Conservation (phyloP, 2,888 invertebrate species). For the Lycocerus yunnanus region DNA sequence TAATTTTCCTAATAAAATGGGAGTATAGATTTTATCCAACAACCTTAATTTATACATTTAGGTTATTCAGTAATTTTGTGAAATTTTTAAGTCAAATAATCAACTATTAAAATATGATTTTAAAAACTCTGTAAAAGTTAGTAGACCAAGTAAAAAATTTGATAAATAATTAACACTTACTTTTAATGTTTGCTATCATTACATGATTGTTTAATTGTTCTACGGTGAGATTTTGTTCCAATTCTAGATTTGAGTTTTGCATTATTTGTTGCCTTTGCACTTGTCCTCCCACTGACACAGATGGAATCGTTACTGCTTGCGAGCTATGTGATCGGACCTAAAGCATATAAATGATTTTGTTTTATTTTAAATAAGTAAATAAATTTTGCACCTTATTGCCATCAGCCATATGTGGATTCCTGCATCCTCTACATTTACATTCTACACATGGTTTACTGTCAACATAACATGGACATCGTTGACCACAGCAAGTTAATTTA, state of each 20-base stretch:
- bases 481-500: conserved; percentile 90
- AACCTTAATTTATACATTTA: too few relatives aligned
- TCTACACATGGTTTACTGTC: conserved; percentile 87
- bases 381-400: conserved; percentile 70
- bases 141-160: background rate
- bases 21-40: too few relatives aligned
- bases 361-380: background rate
- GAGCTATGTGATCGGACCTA: conserved; percentile 48
- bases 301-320: conserved; percentile 31
- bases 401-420: conserved; percentile 86
- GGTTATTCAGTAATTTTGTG: too few relatives aligned
- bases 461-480: conserved; percentile 92
- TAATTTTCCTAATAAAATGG: too few relatives aligned
- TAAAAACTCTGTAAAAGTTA: background rate
- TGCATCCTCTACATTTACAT: conserved; percentile 90
- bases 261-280: conserved; percentile 29
- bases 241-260: conserved; percentile 44
- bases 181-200: conserved; percentile 35
- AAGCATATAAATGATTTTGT: background rate
- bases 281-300: background rate
- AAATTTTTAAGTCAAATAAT: too few relatives aligned
- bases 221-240: conserved; percentile 39
- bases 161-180: conserved; percentile 28
- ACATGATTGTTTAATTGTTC: conserved; percentile 41
- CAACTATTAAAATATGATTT: background rate